Evolutionary conservation across 2,888 invertebrate species (phyloP).

Genomic region (Cybosia mesomella): DNA sequence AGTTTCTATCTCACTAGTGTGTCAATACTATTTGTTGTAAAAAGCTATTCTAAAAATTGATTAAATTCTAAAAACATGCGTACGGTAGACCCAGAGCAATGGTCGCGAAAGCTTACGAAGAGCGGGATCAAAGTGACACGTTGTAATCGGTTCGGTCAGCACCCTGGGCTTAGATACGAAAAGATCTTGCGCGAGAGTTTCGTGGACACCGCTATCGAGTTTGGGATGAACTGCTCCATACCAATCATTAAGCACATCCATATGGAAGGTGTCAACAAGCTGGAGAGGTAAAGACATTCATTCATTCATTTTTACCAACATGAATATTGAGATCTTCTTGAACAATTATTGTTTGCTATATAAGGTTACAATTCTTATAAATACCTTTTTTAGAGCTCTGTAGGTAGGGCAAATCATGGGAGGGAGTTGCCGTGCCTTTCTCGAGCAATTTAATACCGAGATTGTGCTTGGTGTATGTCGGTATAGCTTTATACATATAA

Average conservation of each 20-base stretch:
- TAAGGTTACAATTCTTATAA: too few species aligned
- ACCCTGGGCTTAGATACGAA: slow-evolving; percentile 25
- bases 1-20: background rate
- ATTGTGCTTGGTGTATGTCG: too few species aligned
- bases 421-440: too few species aligned
- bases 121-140: slow-evolving; percentile 7
- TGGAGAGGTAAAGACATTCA: slow-evolving; percentile 27
- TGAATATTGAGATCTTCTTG: too few species aligned
- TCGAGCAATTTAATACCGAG: too few species aligned
- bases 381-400: background rate
- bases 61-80: slow-evolving; percentile 31
- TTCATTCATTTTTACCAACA: background rate
- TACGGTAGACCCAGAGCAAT: slow-evolving; percentile 44
- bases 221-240: slow-evolving; percentile 33
- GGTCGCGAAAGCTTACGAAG: slow-evolving; percentile 28
- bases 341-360: too few species aligned
- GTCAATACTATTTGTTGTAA: too few species aligned
- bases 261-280: slow-evolving; percentile 8
- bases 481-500: too few species aligned
- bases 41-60: background rate
- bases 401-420: too few species aligned
- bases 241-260: slow-evolving; percentile 21
- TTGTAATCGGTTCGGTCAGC: slow-evolving; percentile 34
- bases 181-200: slow-evolving; percentile 35
- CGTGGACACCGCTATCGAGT: slow-evolving; percentile 34